A percentile compares a stretch with the other conserved stretches of the same genome.
Conservation (phyloP, 2,888 invertebrate genomes). For the Bimastos eiseni region DNA sequence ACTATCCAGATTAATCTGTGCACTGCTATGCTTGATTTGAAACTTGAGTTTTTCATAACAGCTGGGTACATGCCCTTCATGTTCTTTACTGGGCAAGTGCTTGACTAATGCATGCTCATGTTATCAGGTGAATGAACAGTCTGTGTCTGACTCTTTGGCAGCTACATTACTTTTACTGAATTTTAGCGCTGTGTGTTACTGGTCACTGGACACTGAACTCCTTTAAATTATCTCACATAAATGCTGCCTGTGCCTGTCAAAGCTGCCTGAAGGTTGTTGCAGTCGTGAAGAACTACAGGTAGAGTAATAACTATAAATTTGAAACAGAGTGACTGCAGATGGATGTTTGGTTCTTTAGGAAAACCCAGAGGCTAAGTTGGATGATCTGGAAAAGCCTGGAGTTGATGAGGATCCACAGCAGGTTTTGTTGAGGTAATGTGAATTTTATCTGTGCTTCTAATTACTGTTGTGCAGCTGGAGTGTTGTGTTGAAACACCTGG, state of each 20-base stretch:
- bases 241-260: too few species aligned
- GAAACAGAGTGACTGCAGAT: not conserved
- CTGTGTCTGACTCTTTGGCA: too few species aligned
- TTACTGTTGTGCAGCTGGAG: not conserved
- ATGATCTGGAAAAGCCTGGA: conserved; percentile 96
- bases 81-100: too few species aligned
- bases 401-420: conserved; percentile 97
- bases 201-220: too few species aligned
- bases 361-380: conserved; percentile 94
- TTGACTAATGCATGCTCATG: not conserved
- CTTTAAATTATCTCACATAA: too few species aligned
- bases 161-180: too few species aligned
- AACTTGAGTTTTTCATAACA: not conserved
- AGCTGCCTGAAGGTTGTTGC: not conserved
- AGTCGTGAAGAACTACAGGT: not conserved
- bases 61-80: not conserved
- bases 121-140: not conserved
- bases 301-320: not conserved
- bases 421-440: conserved; percentile 67
- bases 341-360: conserved; percentile 66
- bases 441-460: not conserved
- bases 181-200: too few species aligned
- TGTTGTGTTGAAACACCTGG: not conserved
- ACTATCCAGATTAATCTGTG: not conserved
- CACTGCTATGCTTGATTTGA: not conserved